Base-by-base conservation (phyloP, 1,140 invertebrate species). In the Hyles euphorbiae region DNA sequence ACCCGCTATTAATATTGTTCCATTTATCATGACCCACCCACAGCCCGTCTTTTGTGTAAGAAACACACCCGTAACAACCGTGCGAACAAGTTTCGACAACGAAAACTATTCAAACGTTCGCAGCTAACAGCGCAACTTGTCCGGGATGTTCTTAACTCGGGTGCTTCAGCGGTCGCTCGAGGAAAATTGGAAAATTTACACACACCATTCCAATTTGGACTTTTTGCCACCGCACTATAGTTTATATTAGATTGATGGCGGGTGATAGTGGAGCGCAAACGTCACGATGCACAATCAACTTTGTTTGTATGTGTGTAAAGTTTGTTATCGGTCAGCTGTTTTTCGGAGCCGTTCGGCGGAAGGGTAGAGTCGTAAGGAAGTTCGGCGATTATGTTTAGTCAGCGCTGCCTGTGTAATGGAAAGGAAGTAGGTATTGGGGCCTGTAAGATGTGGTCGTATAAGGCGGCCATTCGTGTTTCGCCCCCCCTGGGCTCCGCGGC, bases 351-450 rank as follows among this genome's bases (percentile, higher is more conserved):
- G 76, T 79, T 81, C 66, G 63, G 70, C 81, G 85, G 83, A 88
- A 86, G 85, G 83, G 85, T 85, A 83, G 67, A 86, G 81, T 86
- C 85, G 85, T 88, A 88, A 88, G 85, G 85, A 88, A 88, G 85
- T 86, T 86, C 75, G 77, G 76, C 83, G 85, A 88, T 88, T 88
- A 86, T 86, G 85, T 88, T 85, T 86, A 88, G 83, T 86, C 82
- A 88, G 83, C 79, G 76, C 71, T 81, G 73, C 73, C 74, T 76
- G 84, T 81, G 83, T 88, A 88, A 88, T 86, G 85, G 85, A 83
- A 88, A 88, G 85, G 85, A 88, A 88, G 85, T 88, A 85, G 85
- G 77, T 81, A 86, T 85, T 77, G 85, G 81, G 84, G 83, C 79
- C 84, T 83, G 85, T 88, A 88, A 88, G 85, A 88, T 86, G 83